Conservation (phyloP, 2,888 invertebrate genomes). For the Ennomos quercinarius region DNA sequence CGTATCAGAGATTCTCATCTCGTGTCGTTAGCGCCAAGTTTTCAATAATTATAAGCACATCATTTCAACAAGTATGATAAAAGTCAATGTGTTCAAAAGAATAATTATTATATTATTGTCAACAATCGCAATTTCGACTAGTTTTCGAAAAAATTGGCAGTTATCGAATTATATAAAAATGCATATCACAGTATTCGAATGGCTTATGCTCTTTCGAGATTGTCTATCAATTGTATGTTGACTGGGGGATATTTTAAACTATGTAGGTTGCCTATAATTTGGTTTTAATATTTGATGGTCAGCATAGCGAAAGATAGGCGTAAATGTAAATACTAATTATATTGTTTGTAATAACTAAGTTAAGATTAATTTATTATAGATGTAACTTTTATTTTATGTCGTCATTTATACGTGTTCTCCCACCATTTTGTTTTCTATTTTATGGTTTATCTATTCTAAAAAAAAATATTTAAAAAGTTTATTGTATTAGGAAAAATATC, state of each 20-base stretch:
- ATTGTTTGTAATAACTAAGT: constrained; percentile 28
- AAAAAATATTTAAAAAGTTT: constrained; percentile 9
- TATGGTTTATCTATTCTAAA: constrained; percentile 32
- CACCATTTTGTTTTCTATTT: constrained; percentile 59
- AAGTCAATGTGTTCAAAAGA: too few species aligned
- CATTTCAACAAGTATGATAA: too few species aligned
- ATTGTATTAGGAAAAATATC: constrained; percentile 18
- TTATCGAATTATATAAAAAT: constrained; percentile 13
- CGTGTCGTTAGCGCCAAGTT: too few species aligned
- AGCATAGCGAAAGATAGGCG: constrained; percentile 2
- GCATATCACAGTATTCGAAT: constrained; percentile 25
- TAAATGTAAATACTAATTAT: constrained; percentile 21
- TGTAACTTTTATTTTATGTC: constrained; percentile 49
- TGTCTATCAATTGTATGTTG: not conserved
- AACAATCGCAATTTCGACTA: too few species aligned
- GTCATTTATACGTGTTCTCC: constrained; percentile 64
- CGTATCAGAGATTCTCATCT: too few species aligned
- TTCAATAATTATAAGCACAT: too few species aligned
- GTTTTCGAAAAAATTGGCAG: not conserved
- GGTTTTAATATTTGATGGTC: not conserved
- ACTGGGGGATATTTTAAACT: too few species aligned
- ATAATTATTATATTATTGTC: too few species aligned
- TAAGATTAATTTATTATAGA: constrained; percentile 59
- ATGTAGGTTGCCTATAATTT: too few species aligned
- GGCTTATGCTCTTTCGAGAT: constrained; percentile 5